Percentiles rank a stretch among this genome's conserved stretches.
Evolutionary conservation across 1,140 invertebrate genomes (phyloP).

Genomic region (Rhyzopertha dominica): DNA sequence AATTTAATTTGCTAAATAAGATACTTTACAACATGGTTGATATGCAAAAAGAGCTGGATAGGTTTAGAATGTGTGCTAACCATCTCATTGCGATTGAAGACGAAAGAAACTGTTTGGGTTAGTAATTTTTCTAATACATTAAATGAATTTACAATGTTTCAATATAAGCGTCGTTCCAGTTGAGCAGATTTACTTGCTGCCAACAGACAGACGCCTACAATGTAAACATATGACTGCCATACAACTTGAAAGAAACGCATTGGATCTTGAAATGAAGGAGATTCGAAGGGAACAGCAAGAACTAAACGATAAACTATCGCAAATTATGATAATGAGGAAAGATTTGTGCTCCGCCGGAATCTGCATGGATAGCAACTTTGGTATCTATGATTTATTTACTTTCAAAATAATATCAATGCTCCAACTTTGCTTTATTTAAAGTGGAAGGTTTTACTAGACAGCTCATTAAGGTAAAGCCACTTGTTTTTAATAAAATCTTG

Average conservation of each 20-base stretch:
- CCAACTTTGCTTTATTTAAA: too few relatives aligned
- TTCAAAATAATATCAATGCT: too few relatives aligned
- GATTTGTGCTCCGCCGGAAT: too few relatives aligned
- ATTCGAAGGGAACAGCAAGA: constrained; percentile 17
- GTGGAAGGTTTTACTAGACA: too few relatives aligned
- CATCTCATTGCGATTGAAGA: constrained; percentile 30
- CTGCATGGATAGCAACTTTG: too few relatives aligned
- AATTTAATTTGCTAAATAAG: constrained; percentile 23
- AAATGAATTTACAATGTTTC: too few relatives aligned
- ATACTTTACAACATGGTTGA: constrained; percentile 19
- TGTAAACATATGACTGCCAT: constrained; percentile 28
- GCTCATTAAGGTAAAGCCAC: too few relatives aligned
- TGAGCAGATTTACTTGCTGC: constrained; percentile 30
- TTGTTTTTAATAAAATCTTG: too few relatives aligned
- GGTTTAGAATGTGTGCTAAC: constrained; percentile 28
- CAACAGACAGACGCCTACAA: constrained; percentile 23
- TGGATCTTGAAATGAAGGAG: constrained; percentile 25
- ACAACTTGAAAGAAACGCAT: constrained; percentile 25
- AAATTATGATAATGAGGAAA: too few relatives aligned
- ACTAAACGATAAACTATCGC: too few relatives aligned
- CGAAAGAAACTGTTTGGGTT: constrained; percentile 29
- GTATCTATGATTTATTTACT: too few relatives aligned
- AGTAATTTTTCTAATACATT: too few relatives aligned
- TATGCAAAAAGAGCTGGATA: constrained; percentile 22
- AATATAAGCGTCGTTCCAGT: constrained; percentile 24